Percentiles rank a stretch among this genome's conserved stretches.
These are phyloP conservation scores for Papilio polyxenes DNA, from an alignment of 1,140 invertebrate species.

Conservation along the genomic window DNA sequence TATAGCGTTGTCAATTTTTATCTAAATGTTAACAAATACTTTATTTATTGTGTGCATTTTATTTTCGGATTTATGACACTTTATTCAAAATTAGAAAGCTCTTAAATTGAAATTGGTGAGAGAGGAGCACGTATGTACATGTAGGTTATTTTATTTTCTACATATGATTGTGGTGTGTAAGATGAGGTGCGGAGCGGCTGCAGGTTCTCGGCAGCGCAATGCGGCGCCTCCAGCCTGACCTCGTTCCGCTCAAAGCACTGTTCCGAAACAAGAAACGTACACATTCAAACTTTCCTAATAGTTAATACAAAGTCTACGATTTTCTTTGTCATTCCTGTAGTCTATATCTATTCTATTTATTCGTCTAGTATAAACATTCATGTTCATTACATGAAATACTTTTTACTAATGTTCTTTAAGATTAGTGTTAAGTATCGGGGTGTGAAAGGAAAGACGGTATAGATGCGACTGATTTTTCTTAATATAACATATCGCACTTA, in stretches of 20 bases:
- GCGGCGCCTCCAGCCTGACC: constrained; percentile 59
- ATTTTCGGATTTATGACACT: too few relatives aligned
- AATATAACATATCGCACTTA: too few relatives aligned
- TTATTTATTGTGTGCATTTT: too few relatives aligned
- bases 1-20: not conserved
- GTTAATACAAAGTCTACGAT: constrained; percentile 6
- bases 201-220: constrained; percentile 11
- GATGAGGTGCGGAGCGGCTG: not conserved
- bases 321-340: not conserved
- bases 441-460: too few relatives aligned
- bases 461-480: too few relatives aligned
- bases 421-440: too few relatives aligned
- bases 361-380: not conserved
- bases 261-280: constrained; percentile 30
- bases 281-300: constrained; percentile 27
- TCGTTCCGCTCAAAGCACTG: constrained; percentile 51
- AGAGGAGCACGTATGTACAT: too few relatives aligned
- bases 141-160: not conserved
- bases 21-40: not conserved
- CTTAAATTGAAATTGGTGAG: too few relatives aligned
- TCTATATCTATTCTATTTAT: not conserved
- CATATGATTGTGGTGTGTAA: constrained; percentile 41
- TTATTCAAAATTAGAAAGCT: too few relatives aligned
- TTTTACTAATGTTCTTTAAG: too few relatives aligned
- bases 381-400: not conserved